A percentile compares a stretch with the other conserved stretches of the same genome.
These are phyloP conservation scores for Conistra vaccinii DNA, from an alignment of 2,888 invertebrate species.

Conservation along the genomic window DNA sequence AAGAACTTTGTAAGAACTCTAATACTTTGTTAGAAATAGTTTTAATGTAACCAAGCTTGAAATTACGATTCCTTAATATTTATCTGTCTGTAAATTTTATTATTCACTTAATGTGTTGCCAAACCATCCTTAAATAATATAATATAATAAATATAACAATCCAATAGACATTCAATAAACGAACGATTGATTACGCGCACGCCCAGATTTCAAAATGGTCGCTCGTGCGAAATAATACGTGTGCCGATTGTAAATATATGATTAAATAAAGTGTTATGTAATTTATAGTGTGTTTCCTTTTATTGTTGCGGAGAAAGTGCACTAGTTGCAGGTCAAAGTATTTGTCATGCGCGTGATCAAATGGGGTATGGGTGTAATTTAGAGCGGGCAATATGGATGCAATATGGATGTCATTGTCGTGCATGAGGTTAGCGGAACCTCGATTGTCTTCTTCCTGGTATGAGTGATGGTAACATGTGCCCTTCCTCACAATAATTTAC, in stretches of 20 bases:
- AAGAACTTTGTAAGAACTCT: not conserved
- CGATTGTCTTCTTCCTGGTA: not conserved
- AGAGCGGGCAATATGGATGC: not conserved
- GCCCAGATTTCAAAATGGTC: conserved; percentile 72
- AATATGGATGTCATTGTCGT: not conserved
- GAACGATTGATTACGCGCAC: conserved; percentile 61
- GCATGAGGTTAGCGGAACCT: not conserved
- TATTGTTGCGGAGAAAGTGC: conserved; percentile 65
- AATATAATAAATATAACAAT: conserved; percentile 40
- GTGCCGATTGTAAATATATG: conserved; percentile 80
- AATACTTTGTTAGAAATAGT: not conserved
- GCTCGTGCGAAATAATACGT: conserved; percentile 74
- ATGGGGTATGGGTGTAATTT: conserved; percentile 11
- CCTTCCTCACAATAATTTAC: not conserved
- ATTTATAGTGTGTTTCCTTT: conserved; percentile 79
- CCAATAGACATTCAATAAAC: conserved; percentile 60
- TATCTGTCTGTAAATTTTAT: not conserved
- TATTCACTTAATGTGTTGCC: conserved; percentile 24
- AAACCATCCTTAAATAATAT: conserved; percentile 17
- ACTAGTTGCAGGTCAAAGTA: conserved; percentile 66
- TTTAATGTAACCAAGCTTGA: too few species aligned
- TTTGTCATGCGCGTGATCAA: conserved; percentile 36
- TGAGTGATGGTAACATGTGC: not conserved
- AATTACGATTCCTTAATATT: not conserved
- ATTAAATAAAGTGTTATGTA: conserved; percentile 84